phyloP scores from a whole-genome alignment of 2,113 vertebrate species.

The Chaetops frenatus region DNA sequence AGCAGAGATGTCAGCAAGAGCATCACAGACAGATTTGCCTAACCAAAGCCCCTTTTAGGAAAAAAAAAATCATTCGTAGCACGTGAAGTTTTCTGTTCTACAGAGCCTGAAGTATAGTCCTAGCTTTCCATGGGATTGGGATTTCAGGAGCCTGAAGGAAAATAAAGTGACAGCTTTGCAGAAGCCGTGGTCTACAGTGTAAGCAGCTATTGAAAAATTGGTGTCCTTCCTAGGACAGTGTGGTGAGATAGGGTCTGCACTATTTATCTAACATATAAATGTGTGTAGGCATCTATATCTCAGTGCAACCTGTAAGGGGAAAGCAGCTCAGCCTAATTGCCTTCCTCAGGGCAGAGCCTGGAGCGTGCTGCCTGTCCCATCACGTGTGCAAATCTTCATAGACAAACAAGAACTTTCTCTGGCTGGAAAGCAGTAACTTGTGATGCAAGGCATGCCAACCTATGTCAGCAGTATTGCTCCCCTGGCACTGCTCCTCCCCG shows the following conservation, averaged over 20 bases:
- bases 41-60: not conserved
- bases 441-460: not conserved
- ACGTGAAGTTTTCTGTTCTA: not conserved
- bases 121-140: not conserved
- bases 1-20: rapidly evolving
- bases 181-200: not conserved
- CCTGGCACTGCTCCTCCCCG: slow-evolving; percentile 30
- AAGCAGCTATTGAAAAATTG: not conserved
- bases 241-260: not conserved
- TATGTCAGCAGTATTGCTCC: slow-evolving; percentile 6
- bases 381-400: not conserved
- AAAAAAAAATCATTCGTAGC: not conserved
- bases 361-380: not conserved
- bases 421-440: slow-evolving; percentile 13
- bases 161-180: not conserved
- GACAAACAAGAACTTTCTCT: slow-evolving; percentile 30
- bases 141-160: not conserved
- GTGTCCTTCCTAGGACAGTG: not conserved
- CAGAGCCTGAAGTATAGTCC: not conserved
- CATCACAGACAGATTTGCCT: not conserved
- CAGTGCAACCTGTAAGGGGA: not conserved
- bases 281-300: not conserved
- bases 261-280: not conserved
- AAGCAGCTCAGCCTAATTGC: not conserved
- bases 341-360: not conserved